Evolutionary conservation across 2,888 invertebrate species (phyloP), one percentile per base, ranked within the genome.

Genomic region (Luperina nickerlii): DNA sequence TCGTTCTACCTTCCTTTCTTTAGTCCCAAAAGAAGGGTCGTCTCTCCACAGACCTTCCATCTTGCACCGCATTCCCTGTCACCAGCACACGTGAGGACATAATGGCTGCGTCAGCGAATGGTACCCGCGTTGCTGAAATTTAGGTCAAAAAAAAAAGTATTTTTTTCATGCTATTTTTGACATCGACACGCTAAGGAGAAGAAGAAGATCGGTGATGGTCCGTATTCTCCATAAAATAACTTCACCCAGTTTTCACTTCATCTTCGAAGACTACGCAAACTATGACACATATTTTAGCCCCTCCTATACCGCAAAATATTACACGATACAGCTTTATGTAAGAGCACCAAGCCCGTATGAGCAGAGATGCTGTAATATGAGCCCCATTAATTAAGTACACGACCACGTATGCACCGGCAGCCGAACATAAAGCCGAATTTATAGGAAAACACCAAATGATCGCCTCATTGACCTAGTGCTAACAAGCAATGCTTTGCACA

Each of bases 381-480:
- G 63, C 54, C 65, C 76, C 84, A 87, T 85, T 85, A 87, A 87
- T 85, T 87, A 87, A 76, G 74, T 85, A 79, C 87, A 84, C 68
- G 66, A 84, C 62, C 84, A 80, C 87, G 80, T 85, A 69, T 86
- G 83, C 83, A 74, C 74, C 32, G 60, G 42, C 76, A 79, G 84
- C 24, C n/a, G 85, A 74, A 87, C 76, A 84, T 83, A 83, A 87
- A 74, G 70, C 85, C 71, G 76, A 85, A 87, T 87, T 87, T 83
- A 87, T 87, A 79, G 85, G 84, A 83, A 87, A 87, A 87, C 84
- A 85, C 74, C 74, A 71, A 85, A 85, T 85, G 74, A 79, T 87
- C 76, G 76, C 79, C 76, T 76, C 85, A 87, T 87, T 87, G 87
- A 74, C 68, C 62, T 69, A 71, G 67, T 75, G 38, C 80, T 76